Evolutionary conservation across 2,888 invertebrate genomes (phyloP).

Genomic region (Phengaris alcon): DNA sequence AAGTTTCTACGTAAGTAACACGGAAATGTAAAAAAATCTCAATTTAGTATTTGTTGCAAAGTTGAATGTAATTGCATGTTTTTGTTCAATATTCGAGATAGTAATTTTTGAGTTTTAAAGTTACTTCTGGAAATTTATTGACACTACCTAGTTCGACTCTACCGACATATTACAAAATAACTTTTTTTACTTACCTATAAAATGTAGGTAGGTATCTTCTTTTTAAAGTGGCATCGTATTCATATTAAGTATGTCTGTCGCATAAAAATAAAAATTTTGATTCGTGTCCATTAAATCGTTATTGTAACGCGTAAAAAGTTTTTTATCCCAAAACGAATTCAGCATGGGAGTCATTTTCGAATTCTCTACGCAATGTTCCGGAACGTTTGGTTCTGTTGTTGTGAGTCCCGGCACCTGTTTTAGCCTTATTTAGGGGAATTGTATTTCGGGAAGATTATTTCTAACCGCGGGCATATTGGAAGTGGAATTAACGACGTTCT

Average conservation of each 20-base stretch:
- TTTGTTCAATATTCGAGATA: not conserved
- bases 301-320: not conserved
- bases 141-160: no score
- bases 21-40: not conserved
- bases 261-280: not conserved
- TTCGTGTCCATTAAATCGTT: not conserved
- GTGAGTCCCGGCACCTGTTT: slow-evolving; percentile 32
- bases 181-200: no score
- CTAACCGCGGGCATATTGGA: slow-evolving; percentile 44
- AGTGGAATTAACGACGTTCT: slow-evolving; percentile 47
- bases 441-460: slow-evolving; percentile 48
- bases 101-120: no score
- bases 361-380: slow-evolving; percentile 7
- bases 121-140: no score
- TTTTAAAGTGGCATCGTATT: no score
- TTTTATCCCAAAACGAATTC: not conserved
- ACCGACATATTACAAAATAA: no score
- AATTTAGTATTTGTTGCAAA: not conserved
- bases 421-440: slow-evolving; percentile 30
- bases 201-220: no score
- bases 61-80: not conserved
- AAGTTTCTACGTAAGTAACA: not conserved
- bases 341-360: slow-evolving; percentile 1
- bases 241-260: not conserved
- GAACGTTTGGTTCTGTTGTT: slow-evolving; percentile 19